Conservation (phyloP, 1,140 invertebrate species). For the Chionoecetes opilio region DNA sequence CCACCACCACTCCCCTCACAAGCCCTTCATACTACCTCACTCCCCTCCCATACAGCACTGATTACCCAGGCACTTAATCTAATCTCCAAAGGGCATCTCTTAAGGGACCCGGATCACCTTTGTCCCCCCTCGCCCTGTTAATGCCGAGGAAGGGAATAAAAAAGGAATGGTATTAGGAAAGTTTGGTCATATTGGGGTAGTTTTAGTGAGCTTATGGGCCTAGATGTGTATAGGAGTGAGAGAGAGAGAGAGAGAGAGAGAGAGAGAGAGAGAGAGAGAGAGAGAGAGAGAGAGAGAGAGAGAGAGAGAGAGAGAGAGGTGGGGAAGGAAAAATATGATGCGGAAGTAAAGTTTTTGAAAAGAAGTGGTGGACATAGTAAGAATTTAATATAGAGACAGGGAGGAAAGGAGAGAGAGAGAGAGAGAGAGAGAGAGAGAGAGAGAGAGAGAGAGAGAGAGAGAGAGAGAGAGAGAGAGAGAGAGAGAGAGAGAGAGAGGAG, state of each 20-base stretch:
- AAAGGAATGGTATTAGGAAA: slow-evolving; percentile 19
- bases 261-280: background rate
- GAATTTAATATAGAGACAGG: too few relatives aligned
- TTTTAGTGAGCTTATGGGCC: background rate
- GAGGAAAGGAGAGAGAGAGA: background rate
- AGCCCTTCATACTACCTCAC: background rate
- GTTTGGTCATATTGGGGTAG: background rate
- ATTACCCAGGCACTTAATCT: background rate
- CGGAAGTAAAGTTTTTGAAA: too few relatives aligned
- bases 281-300: background rate
- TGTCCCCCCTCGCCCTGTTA: background rate
- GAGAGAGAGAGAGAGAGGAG: background rate
- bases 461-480: slow-evolving; percentile 4
- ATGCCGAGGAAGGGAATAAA: background rate
- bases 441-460: background rate
- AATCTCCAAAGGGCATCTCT: too few relatives aligned
- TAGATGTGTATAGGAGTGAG: background rate
- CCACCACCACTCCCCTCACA: background rate
- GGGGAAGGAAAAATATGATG: background rate
- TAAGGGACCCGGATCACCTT: background rate
- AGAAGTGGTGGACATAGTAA: too few relatives aligned
- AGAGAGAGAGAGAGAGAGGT: background rate
- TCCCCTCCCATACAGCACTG: background rate
- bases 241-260: background rate
- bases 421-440: slow-evolving; percentile 1